Percentiles rank a stretch among this genome's conserved stretches.
Evolutionary conservation across 2,797 vertebrate genomes (phyloP).

Genomic region (Pipistrellus kuhlii): DNA sequence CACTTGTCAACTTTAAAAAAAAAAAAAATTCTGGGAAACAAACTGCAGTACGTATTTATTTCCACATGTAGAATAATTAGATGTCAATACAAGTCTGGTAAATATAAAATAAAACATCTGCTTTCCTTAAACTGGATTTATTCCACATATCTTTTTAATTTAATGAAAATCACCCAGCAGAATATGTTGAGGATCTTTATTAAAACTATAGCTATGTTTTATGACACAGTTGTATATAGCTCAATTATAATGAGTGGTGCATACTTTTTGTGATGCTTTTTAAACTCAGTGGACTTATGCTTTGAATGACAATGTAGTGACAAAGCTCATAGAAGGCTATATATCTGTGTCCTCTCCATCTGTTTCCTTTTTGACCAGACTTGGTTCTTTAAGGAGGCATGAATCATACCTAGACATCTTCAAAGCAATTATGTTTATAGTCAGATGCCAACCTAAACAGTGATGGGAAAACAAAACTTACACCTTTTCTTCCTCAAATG

Average conservation of each 20-base stretch:
- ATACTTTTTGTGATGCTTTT: not conserved
- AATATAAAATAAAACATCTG: slow-evolving; percentile 54
- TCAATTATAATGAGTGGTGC: not conserved
- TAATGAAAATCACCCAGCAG: slow-evolving; percentile 20
- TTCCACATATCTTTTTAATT: not conserved
- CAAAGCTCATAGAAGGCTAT: not conserved
- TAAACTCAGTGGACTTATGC: not conserved
- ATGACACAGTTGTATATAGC: not conserved
- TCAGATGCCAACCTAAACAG: not conserved
- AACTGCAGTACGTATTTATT: not conserved
- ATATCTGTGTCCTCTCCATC: not conserved
- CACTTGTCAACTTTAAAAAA: not conserved
- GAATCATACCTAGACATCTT: slow-evolving; percentile 4
- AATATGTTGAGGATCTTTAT: not conserved
- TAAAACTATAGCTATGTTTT: not conserved
- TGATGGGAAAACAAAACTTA: not conserved
- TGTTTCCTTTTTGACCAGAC: not conserved
- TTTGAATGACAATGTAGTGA: not conserved
- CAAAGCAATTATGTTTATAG: not conserved
- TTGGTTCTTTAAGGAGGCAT: not conserved
- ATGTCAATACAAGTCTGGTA: not conserved
- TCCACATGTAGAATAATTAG: slow-evolving; percentile 26
- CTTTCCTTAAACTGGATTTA: slow-evolving; percentile 27
- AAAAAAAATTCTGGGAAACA: slow-evolving; percentile 18
- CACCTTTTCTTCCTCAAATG: not conserved